Evolutionary conservation across 35 echinoderm and acorn worm genomes (phyloP).

Genomic region (Holothuria glaberrima): DNA sequence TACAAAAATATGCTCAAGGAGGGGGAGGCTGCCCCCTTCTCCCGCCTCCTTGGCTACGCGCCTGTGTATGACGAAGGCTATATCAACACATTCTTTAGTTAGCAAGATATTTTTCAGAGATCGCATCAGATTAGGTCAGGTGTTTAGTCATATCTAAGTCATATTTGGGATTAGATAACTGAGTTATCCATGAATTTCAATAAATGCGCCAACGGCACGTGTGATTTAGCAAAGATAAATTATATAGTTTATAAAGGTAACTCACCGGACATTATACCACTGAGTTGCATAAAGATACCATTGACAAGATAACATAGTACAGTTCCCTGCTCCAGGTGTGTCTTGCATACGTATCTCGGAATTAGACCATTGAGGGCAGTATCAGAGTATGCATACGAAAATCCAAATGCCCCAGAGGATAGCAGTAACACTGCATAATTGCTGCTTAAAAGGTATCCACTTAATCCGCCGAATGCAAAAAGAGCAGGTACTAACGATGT

Average conservation of each 20-base stretch:
- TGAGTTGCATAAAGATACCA: background rate
- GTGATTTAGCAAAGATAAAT: too few relatives aligned
- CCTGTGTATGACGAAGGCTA: too few relatives aligned
- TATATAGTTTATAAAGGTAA: background rate
- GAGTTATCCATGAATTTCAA: too few relatives aligned
- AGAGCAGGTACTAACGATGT: background rate
- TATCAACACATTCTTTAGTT: too few relatives aligned
- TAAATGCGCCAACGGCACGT: too few relatives aligned
- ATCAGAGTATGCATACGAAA: background rate
- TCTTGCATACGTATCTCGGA: background rate
- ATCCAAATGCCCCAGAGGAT: background rate
- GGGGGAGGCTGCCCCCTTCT: too few relatives aligned
- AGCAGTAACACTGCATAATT: background rate
- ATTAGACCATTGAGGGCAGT: background rate
- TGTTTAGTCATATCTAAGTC: too few relatives aligned
- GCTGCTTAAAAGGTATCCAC: background rate
- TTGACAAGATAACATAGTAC: background rate
- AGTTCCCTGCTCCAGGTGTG: background rate
- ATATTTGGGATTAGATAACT: too few relatives aligned
- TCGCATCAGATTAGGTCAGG: too few relatives aligned
- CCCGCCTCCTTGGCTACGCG: too few relatives aligned
- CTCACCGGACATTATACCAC: background rate
- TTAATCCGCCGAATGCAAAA: background rate
- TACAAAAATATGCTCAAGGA: too few relatives aligned
- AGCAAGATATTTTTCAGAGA: too few relatives aligned